Conservation (phyloP, 2,888 invertebrate genomes). For the Phasia obesa region DNA sequence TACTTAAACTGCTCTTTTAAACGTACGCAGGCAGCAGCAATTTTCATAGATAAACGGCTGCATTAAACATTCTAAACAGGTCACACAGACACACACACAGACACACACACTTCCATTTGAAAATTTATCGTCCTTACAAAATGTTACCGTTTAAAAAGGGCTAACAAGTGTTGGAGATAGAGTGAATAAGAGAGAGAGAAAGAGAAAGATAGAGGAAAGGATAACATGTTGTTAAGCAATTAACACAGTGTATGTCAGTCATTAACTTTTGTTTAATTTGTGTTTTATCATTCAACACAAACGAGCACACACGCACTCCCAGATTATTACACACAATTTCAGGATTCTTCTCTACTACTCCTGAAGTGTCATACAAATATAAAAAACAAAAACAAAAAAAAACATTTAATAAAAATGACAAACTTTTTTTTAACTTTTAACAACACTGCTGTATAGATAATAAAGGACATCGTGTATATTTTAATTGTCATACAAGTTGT, state of each 20-base stretch:
- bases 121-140: background rate
- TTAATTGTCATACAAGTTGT: slow-evolving; percentile 19
- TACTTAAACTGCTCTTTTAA: slow-evolving; percentile 10
- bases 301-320: background rate
- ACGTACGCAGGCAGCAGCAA: background rate
- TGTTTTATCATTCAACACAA: slow-evolving; percentile 9
- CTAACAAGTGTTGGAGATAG: background rate
- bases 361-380: background rate
- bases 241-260: slow-evolving; percentile 32
- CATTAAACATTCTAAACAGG: slow-evolving; percentile 2
- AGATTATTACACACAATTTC: background rate
- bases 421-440: slow-evolving; percentile 14
- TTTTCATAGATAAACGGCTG: background rate
- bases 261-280: slow-evolving; percentile 28
- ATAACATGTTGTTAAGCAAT: slow-evolving; percentile 21
- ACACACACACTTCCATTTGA: background rate
- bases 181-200: background rate
- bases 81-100: background rate
- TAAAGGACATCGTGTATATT: slow-evolving; percentile 10
- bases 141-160: too few relatives aligned
- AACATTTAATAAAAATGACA: background rate
- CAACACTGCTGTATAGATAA: slow-evolving; percentile 29
- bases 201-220: background rate
- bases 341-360: background rate
- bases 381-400: background rate